phyloP scores from a whole-genome alignment of 2,888 invertebrate genomes.

The Meliscaeva auricollis region DNA sequence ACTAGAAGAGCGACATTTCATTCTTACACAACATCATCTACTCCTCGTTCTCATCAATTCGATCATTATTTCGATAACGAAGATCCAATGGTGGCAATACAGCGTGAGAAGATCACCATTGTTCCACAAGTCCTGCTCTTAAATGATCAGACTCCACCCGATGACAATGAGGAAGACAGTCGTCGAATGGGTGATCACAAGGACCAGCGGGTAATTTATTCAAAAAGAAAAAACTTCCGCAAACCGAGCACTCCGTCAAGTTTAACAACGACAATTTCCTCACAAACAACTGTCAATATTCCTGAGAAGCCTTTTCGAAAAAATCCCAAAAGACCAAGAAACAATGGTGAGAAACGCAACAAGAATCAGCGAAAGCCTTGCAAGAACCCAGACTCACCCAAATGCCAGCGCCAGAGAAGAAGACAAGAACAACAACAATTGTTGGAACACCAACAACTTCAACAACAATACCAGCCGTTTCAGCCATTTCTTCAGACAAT shows the following conservation, averaged over 20 bases:
- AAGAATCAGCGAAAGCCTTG: slow-evolving; percentile 80
- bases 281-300: slow-evolving; percentile 75
- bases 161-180: slow-evolving; percentile 74
- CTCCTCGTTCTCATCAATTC: slow-evolving; percentile 57
- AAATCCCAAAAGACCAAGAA: slow-evolving; percentile 66
- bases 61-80: slow-evolving; percentile 80
- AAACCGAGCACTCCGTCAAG: slow-evolving; percentile 54
- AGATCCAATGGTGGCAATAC: slow-evolving; percentile 77
- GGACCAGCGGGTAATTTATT: slow-evolving; percentile 64
- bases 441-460: slow-evolving; percentile 81
- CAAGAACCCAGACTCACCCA: slow-evolving; percentile 81
- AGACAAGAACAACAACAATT: slow-evolving; percentile 82
- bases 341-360: slow-evolving; percentile 71
- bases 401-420: slow-evolving; percentile 82
- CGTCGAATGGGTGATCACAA: slow-evolving; percentile 67
- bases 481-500: slow-evolving; percentile 82
- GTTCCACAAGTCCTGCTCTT: slow-evolving; percentile 82
- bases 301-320: slow-evolving; percentile 78
- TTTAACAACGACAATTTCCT: slow-evolving; percentile 50
- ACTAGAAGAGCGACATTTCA: slow-evolving; percentile 79
- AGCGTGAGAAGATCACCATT: slow-evolving; percentile 80
- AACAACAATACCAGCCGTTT: slow-evolving; percentile 80
- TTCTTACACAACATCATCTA: slow-evolving; percentile 76
- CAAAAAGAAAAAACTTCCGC: slow-evolving; percentile 67
- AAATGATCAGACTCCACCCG: slow-evolving; percentile 81